These are phyloP conservation scores for Pimephales promelas DNA, from an alignment of 2,113 vertebrate species.

Conservation along the genomic window DNA sequence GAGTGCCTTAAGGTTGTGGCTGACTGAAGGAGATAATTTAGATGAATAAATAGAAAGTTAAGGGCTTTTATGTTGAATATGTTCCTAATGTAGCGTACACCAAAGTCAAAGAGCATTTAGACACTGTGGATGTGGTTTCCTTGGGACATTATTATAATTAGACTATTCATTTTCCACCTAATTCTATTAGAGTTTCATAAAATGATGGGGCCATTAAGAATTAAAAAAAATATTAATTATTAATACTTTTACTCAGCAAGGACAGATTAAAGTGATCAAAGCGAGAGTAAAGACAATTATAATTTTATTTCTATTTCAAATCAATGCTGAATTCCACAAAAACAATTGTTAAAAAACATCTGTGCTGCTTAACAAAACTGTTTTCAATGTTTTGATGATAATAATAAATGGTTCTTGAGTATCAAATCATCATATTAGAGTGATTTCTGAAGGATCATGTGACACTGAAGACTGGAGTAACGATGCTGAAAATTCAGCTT, in stretches of 20 bases:
- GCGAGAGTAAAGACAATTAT: not conserved
- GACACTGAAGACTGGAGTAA: not conserved
- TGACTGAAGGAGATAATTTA: not conserved
- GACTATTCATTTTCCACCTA: not conserved
- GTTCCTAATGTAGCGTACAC: not conserved
- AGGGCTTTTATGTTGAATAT: conserved; percentile 9
- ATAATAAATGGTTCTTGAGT: not conserved
- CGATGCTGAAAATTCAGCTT: not conserved
- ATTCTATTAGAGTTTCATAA: not conserved
- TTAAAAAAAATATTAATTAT: too few relatives aligned
- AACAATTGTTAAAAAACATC: too few relatives aligned
- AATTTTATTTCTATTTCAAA: not conserved
- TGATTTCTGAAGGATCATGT: conserved; percentile 7
- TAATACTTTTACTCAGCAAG: not conserved
- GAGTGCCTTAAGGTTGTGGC: not conserved
- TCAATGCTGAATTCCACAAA: too few relatives aligned
- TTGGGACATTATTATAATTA: not conserved
- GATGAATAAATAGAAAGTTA: not conserved
- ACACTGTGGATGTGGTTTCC: not conserved
- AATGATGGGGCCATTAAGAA: too few relatives aligned
- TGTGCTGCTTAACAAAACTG: too few relatives aligned
- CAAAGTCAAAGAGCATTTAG: conserved; percentile 3
- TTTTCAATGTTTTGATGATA: not conserved
- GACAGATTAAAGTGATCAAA: not conserved
- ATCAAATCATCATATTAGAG: not conserved